A percentile compares a stretch with the other conserved stretches of the same genome.
phyloP scores from a whole-genome alignment of 2,113 vertebrate species.

The Trogon surrucura region DNA sequence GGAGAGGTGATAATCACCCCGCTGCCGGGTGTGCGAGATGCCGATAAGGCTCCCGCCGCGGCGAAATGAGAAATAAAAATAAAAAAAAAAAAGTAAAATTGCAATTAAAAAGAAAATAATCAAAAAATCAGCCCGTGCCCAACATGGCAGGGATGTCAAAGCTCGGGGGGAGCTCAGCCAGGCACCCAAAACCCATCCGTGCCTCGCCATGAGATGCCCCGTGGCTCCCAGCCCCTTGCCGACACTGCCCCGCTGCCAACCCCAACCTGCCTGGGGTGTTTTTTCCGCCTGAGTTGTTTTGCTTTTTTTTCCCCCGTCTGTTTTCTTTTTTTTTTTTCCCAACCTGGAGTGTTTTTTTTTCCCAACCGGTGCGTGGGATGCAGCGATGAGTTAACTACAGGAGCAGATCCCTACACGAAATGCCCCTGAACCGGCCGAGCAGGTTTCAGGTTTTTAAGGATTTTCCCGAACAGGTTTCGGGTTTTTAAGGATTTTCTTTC shows the following conservation, averaged over 20 bases:
- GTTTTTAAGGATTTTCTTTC: neutral
- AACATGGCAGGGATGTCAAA: no score
- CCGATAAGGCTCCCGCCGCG: no score
- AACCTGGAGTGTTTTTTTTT: no score
- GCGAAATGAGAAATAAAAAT: no score
- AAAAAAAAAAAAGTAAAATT: no score
- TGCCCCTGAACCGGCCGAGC: neutral
- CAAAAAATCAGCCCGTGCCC: no score
- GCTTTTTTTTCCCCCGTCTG: no score
- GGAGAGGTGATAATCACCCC: no score
- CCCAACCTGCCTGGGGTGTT: neutral
- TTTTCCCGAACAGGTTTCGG: neutral
- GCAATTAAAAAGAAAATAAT: no score
- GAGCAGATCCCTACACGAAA: neutral
- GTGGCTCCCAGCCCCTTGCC: neutral
- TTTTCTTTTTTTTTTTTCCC: no score
- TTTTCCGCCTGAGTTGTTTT: neutral
- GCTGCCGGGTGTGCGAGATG: no score
- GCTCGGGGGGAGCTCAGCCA: neutral
- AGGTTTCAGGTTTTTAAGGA: constrained; percentile 9
- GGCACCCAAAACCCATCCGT: neutral
- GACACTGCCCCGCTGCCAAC: neutral
- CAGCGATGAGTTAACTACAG: neutral
- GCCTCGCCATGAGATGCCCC: neutral
- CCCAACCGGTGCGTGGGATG: neutral